Conservation (phyloP, 2,113 vertebrate genomes). For the Callithrix jacchus region DNA sequence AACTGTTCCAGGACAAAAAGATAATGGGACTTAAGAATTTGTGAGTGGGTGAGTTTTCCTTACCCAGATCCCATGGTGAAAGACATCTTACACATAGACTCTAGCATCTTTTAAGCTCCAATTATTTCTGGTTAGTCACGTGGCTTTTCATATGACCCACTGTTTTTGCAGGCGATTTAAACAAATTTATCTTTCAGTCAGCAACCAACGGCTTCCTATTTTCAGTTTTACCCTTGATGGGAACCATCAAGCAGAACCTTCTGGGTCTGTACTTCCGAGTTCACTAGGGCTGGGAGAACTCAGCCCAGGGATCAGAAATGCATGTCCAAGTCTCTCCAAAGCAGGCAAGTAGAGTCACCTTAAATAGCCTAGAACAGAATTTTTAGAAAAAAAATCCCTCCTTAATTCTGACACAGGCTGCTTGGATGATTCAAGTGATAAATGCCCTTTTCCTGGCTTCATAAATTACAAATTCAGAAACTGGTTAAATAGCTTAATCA, state of each 20-base stretch:
- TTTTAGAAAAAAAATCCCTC: conserved; percentile 38
- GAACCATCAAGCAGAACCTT: conserved; percentile 18
- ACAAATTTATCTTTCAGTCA: conserved; percentile 58
- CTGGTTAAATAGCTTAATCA: conserved; percentile 29
- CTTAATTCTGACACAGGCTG: conserved; percentile 4
- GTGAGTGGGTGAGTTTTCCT: conserved; percentile 53
- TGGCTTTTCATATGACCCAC: conserved; percentile 54
- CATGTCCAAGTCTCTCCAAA: neutral
- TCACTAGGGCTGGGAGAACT: neutral
- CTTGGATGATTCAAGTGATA: conserved; percentile 43
- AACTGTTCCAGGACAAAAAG: neutral
- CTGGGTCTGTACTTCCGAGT: neutral
- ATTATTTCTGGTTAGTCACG: conserved; percentile 64
- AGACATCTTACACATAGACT: conserved; percentile 47
- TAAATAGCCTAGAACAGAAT: neutral
- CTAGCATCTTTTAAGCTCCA: conserved; percentile 49
- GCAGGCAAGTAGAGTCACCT: neutral
- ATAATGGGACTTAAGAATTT: conserved; percentile 23
- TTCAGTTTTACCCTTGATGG: conserved; percentile 63
- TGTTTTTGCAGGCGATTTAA: conserved; percentile 42
- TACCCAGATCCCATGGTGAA: conserved; percentile 47
- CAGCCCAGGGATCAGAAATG: neutral
- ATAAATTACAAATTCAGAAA: neutral
- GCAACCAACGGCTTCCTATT: conserved; percentile 64
- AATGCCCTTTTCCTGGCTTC: conserved; percentile 32